These are phyloP conservation scores for Ceratotherium simum DNA, from an alignment of 2,113 vertebrate species.

Conservation along the genomic window DNA sequence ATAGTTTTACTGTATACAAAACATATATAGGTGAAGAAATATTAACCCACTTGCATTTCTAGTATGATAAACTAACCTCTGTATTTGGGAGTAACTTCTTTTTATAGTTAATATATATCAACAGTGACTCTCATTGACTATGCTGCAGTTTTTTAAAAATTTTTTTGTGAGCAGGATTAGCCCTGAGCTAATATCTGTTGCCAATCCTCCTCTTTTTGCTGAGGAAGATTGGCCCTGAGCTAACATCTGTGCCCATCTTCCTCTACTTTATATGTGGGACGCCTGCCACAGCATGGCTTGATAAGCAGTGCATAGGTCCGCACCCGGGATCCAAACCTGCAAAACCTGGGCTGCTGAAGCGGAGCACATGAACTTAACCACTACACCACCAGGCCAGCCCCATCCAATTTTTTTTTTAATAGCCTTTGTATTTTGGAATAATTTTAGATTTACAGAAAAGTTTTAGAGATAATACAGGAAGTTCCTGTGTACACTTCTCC, in stretches of 20 bases:
- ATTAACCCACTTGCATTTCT: background rate
- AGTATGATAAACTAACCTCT: background rate
- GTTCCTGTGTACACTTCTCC: background rate
- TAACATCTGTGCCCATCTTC: too few species aligned
- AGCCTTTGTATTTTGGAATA: background rate
- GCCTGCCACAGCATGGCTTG: too few species aligned
- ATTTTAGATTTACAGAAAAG: background rate
- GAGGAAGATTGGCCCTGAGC: too few species aligned
- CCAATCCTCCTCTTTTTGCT: too few species aligned
- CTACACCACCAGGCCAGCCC: too few species aligned
- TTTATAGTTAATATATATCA: background rate
- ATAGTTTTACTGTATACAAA: background rate
- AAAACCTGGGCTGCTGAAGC: too few species aligned
- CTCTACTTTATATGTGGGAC: too few species aligned
- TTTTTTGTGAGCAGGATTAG: too few species aligned
- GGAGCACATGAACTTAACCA: too few species aligned
- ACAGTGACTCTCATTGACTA: background rate
- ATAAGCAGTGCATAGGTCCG: too few species aligned
- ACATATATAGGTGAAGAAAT: background rate
- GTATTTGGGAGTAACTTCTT: background rate
- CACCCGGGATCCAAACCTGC: too few species aligned
- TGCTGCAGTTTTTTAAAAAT: background rate
- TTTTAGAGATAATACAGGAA: background rate
- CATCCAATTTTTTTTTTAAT: background rate
- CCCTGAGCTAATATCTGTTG: too few species aligned